Percentiles rank a stretch among this genome's conserved stretches.
phyloP scores from a whole-genome alignment of 2,797 vertebrate species.

The Coendou prehensilis region DNA sequence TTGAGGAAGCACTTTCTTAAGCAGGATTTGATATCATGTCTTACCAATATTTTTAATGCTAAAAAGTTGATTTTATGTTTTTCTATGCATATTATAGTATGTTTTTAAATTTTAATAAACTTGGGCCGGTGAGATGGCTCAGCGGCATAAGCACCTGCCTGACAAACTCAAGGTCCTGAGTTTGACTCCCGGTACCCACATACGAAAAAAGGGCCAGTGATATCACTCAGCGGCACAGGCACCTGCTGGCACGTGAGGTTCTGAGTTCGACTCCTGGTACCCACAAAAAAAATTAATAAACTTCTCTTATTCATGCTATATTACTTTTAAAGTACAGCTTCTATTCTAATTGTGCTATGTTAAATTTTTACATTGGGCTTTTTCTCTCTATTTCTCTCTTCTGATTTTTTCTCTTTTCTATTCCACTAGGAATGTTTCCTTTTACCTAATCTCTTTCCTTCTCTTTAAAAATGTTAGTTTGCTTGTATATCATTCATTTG shows the following conservation, averaged over 20 bases:
- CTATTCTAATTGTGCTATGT: neutral
- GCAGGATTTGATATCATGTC: neutral
- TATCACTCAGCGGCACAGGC: too few relatives aligned
- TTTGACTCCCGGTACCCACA: too few relatives aligned
- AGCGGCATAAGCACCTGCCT: too few relatives aligned
- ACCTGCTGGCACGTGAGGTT: too few relatives aligned
- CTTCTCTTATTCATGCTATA: neutral
- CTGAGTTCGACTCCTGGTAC: too few relatives aligned
- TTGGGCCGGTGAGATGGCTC: too few relatives aligned
- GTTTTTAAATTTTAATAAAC: neutral
- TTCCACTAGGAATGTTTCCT: neutral
- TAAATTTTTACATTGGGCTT: neutral
- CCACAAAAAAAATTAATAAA: neutral
- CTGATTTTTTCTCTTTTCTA: neutral
- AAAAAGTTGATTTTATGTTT: neutral
- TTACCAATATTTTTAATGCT: neutral
- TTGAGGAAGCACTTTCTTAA: neutral
- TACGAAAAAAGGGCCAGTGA: too few relatives aligned
- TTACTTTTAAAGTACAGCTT: neutral
- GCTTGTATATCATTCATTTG: neutral
- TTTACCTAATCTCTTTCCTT: neutral
- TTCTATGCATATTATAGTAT: neutral
- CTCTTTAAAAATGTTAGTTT: neutral
- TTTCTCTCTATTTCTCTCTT: neutral
- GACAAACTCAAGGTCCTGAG: too few relatives aligned